Evolutionary conservation across 2,113 vertebrate species (phyloP).

Genomic region (Sciurus niger): DNA sequence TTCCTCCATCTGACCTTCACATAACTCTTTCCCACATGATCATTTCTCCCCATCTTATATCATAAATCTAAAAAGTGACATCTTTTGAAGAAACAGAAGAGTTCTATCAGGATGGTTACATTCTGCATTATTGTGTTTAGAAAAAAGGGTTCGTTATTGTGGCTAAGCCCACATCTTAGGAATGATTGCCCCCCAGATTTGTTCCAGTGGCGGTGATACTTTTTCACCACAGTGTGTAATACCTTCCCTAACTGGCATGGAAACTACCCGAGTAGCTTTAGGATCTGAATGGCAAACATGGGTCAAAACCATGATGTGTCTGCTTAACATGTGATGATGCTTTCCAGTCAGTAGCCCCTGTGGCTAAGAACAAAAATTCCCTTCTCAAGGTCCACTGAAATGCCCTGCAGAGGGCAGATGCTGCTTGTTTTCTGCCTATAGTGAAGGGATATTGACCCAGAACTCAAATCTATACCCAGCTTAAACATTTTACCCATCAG

Average conservation of each 20-base stretch:
- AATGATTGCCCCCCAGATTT: constrained; percentile 5
- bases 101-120: not conserved
- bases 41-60: not conserved
- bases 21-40: constrained; percentile 52
- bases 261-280: constrained; percentile 24
- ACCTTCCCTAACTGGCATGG: not conserved
- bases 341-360: constrained; percentile 66
- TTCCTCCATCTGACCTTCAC: constrained; percentile 65
- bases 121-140: constrained; percentile 59
- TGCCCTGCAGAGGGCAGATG: constrained; percentile 93
- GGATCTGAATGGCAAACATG: not conserved
- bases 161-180: constrained; percentile 50
- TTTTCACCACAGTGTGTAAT: not conserved
- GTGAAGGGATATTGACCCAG: constrained; percentile 88
- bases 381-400: constrained; percentile 83
- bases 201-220: not conserved
- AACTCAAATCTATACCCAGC: constrained; percentile 88
- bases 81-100: constrained; percentile 43
- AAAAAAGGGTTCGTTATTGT: constrained; percentile 31
- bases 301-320: constrained; percentile 51
- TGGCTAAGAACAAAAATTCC: constrained; percentile 72
- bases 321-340: constrained; percentile 60
- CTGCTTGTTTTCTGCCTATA: constrained; percentile 85
- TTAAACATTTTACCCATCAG: constrained; percentile 91
- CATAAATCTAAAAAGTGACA: not conserved